Percentiles rank a stretch among this genome's conserved stretches.
Conservation (phyloP, 2,113 vertebrate species). For the Erpornis zantholeuca region DNA sequence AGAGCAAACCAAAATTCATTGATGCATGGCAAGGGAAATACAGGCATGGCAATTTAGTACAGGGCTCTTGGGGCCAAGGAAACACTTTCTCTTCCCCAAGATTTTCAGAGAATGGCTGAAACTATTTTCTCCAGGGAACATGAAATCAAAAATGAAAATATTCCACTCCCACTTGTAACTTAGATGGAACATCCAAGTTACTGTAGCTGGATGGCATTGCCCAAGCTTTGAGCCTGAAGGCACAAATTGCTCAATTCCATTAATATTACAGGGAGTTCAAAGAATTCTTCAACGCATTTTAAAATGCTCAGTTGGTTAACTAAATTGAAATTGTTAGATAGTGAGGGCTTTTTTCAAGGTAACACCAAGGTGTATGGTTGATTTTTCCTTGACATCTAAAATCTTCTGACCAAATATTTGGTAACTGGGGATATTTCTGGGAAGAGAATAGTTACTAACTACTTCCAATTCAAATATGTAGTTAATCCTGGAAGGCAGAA, state of each 20-base stretch:
- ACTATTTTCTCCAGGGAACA: background rate
- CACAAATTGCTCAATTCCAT: background rate
- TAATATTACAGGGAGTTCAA: background rate
- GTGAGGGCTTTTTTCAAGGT: background rate
- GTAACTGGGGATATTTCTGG: background rate
- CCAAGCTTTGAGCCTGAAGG: background rate
- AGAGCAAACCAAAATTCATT: background rate
- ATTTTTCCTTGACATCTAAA: background rate
- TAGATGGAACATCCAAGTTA: background rate
- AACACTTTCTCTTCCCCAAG: background rate
- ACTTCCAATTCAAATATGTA: background rate
- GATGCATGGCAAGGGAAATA: background rate
- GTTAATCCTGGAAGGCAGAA: background rate
- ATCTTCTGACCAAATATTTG: background rate
- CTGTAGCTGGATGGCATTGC: background rate
- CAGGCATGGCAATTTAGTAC: background rate
- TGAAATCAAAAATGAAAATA: background rate
- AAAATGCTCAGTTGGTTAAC: background rate
- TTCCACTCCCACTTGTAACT: background rate
- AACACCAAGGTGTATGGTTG: background rate
- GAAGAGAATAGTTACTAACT: background rate
- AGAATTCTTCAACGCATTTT: background rate
- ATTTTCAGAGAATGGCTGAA: background rate
- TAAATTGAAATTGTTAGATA: background rate
- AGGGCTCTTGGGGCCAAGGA: background rate